phyloP scores from a whole-genome alignment of 1,140 invertebrate species.

The Aphaenogaster rudis region DNA sequence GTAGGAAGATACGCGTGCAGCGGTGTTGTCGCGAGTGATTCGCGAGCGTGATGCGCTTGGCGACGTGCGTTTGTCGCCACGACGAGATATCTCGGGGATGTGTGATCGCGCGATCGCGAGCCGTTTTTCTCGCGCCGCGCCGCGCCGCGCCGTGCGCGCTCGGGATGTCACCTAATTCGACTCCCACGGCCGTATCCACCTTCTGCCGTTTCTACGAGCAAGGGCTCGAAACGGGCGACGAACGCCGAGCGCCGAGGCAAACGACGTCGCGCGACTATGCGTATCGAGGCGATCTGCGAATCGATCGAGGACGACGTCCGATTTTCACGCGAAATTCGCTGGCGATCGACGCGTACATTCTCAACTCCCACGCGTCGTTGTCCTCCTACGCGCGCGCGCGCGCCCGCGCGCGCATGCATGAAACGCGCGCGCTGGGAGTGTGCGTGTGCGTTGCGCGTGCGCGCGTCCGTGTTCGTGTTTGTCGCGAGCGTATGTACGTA shows the following conservation, averaged over 20 bases:
- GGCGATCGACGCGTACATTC: constrained; percentile 69
- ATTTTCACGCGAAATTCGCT: constrained; percentile 56
- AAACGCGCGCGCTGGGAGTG: not conserved
- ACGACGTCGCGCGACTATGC: not conserved
- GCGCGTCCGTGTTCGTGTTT: too few species aligned
- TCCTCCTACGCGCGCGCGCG: constrained; percentile 37
- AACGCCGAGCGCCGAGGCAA: not conserved
- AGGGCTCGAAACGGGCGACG: not conserved
- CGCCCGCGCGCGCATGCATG: not conserved
- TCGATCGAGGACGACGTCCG: not conserved
- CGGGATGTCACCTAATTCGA: constrained; percentile 75
- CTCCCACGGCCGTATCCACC: constrained; percentile 62
- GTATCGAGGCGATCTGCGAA: not conserved
- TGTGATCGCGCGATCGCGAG: not conserved
- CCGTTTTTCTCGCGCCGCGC: constrained; percentile 31
- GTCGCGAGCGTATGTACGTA: not conserved
- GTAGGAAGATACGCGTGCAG: constrained; percentile 85
- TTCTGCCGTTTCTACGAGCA: not conserved
- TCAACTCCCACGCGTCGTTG: constrained; percentile 78
- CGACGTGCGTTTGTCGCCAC: not conserved
- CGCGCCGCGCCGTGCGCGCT: constrained; percentile 44
- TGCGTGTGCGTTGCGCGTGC: not conserved
- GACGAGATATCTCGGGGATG: not conserved
- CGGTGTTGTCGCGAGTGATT: too few species aligned
- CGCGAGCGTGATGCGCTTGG: too few species aligned